phyloP scores from a whole-genome alignment of 2,797 vertebrate species.

The Odontamblyopus rebecca region DNA sequence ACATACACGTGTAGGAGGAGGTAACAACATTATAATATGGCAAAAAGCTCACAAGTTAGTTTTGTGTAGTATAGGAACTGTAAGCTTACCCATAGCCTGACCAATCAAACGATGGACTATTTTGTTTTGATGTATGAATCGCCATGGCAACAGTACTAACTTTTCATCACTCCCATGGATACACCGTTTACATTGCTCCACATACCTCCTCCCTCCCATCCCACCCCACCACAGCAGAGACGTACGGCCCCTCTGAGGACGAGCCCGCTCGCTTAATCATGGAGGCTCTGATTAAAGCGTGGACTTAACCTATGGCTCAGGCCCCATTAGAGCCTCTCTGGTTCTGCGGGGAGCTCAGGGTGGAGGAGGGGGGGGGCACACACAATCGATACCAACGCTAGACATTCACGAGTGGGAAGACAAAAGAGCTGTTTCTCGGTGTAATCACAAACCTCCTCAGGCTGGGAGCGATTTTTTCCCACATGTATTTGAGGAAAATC shows the following conservation, averaged over 20 bases:
- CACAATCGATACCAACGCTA: slow-evolving; percentile 40
- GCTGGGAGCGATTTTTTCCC: not conserved
- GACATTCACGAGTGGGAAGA: slow-evolving; percentile 27
- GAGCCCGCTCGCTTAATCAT: slow-evolving; percentile 34
- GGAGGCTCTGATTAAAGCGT: slow-evolving; percentile 47
- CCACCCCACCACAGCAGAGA: slow-evolving; percentile 13
- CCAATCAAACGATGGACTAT: too few species aligned
- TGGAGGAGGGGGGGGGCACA: slow-evolving; percentile 10
- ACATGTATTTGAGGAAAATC: too few species aligned
- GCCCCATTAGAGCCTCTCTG: slow-evolving; percentile 26
- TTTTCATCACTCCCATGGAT: not conserved
- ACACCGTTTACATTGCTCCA: slow-evolving; percentile 3
- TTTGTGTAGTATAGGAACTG: too few species aligned
- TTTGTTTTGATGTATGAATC: too few species aligned
- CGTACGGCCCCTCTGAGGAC: slow-evolving; percentile 16
- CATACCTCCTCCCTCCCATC: not conserved
- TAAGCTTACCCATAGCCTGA: too few species aligned
- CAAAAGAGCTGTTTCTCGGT: slow-evolving; percentile 27
- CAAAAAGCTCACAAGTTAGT: too few species aligned
- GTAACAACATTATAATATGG: too few species aligned
- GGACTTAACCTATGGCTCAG: slow-evolving; percentile 41
- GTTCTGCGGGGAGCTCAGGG: slow-evolving; percentile 9
- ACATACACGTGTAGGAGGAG: too few species aligned
- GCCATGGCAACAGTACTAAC: too few species aligned
- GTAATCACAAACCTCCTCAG: slow-evolving; percentile 12